Conservation (phyloP, 1,140 invertebrate species). For the Drosophila takahashii region DNA sequence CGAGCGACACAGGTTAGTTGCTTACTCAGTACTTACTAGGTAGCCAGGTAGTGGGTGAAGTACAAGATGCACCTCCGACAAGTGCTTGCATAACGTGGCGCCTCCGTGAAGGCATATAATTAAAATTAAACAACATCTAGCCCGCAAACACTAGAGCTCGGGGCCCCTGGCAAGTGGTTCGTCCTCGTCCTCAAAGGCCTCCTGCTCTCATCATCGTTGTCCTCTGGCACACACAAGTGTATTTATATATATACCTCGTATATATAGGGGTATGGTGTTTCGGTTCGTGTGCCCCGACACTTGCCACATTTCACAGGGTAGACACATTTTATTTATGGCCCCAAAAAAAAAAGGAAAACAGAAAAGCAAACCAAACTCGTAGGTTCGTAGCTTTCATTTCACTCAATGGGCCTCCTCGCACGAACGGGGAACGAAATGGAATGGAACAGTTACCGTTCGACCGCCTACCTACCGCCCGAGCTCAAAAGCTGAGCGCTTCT, state of each 20-base stretch:
- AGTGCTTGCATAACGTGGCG: slow-evolving; percentile 68
- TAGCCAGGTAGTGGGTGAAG: not conserved
- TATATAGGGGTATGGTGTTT: not conserved
- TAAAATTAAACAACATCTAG: slow-evolving; percentile 77
- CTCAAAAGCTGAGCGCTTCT: slow-evolving; percentile 32
- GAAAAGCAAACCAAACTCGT: slow-evolving; percentile 26
- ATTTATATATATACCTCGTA: slow-evolving; percentile 30
- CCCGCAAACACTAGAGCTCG: slow-evolving; percentile 59
- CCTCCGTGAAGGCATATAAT: slow-evolving; percentile 57
- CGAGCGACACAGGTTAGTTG: slow-evolving; percentile 87
- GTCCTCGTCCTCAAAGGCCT: slow-evolving; percentile 40
- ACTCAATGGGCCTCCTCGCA: slow-evolving; percentile 27
- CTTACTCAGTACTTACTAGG: not conserved
- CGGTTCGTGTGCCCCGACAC: slow-evolving; percentile 22
- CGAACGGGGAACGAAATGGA: slow-evolving; percentile 35
- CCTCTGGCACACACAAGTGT: slow-evolving; percentile 41
- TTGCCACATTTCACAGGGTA: slow-evolving; percentile 57
- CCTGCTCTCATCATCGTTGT: slow-evolving; percentile 44
- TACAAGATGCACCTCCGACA: no score
- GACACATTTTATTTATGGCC: slow-evolving; percentile 62
- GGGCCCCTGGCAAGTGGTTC: slow-evolving; percentile 57
- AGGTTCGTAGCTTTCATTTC: slow-evolving; percentile 41
- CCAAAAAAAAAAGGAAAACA: slow-evolving; percentile 15
- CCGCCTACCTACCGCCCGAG: slow-evolving; percentile 18
- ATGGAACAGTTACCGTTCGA: slow-evolving; percentile 70